These are phyloP conservation scores for Drosophila buzzatii DNA, from an alignment of 2,888 invertebrate genomes.

Conservation along the genomic window DNA sequence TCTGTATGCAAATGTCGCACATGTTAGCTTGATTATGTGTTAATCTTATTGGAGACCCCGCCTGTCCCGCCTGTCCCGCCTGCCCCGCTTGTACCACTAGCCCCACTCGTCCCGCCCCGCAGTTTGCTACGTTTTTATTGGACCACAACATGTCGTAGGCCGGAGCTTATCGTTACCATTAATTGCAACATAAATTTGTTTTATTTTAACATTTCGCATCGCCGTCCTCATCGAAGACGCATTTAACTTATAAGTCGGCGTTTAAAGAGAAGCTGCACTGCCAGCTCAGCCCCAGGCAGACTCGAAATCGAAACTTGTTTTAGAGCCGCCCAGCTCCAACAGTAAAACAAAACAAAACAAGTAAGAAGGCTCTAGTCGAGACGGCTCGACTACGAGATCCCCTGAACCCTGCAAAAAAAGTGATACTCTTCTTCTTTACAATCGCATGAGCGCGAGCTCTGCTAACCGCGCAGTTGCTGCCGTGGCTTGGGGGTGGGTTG, in stretches of 20 bases:
- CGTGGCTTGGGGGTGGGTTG: too few relatives aligned
- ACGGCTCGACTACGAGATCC: too few relatives aligned
- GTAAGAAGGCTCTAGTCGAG: too few relatives aligned
- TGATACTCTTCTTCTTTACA: too few relatives aligned
- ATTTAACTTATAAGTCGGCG: constrained; percentile 75
- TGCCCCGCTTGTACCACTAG: neutral
- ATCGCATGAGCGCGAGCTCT: too few relatives aligned
- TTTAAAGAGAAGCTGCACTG: constrained; percentile 64
- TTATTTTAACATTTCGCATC: constrained; percentile 80
- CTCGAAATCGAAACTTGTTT: constrained; percentile 64
- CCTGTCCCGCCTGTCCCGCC: neutral
- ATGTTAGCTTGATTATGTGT: constrained; percentile 82
- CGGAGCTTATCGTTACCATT: constrained; percentile 72
- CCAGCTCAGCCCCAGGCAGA: neutral
- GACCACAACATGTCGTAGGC: constrained; percentile 70
- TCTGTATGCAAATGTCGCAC: constrained; percentile 72
- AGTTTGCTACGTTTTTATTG: constrained; percentile 51
- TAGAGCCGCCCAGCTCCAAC: constrained; percentile 22
- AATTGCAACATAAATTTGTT: constrained; percentile 82
- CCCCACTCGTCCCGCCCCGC: neutral
- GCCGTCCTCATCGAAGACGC: constrained; percentile 68
- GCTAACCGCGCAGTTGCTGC: too few relatives aligned
- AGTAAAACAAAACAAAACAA: neutral
- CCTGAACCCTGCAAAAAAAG: too few relatives aligned
- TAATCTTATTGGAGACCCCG: constrained; percentile 59